These are phyloP conservation scores for Eclectus roratus DNA, from an alignment of 2,113 vertebrate species.

Conservation along the genomic window DNA sequence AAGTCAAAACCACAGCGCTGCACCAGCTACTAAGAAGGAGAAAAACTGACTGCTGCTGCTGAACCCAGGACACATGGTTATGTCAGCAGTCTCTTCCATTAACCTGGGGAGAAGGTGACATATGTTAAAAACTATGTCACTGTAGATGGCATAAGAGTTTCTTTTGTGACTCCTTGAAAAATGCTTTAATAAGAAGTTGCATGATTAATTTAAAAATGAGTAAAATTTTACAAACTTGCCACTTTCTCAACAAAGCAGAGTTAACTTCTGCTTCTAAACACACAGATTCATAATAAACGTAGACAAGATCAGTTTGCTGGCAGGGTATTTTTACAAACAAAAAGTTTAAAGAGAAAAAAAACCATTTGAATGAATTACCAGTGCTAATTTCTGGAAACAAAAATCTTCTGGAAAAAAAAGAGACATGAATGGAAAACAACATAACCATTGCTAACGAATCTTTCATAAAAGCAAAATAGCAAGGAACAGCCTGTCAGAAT, in stretches of 20 bases:
- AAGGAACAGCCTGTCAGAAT: neutral
- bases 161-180: neutral
- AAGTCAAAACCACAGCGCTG: too few species aligned
- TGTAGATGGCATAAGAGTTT: neutral
- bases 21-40: too few species aligned
- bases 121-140: neutral
- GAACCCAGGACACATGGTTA: neutral
- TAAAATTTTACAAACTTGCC: neutral
- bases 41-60: too few species aligned
- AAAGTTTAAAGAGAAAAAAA: neutral
- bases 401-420: neutral
- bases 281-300: neutral
- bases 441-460: neutral
- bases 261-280: neutral
- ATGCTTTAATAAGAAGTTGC: neutral
- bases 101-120: neutral
- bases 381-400: neutral
- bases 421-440: neutral
- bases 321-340: neutral
- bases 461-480: neutral
- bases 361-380: neutral
- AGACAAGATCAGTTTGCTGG: neutral
- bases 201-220: neutral
- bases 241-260: neutral
- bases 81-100: neutral